Conservation (phyloP, 2,113 vertebrate species). For the Zootoca vivipara region DNA sequence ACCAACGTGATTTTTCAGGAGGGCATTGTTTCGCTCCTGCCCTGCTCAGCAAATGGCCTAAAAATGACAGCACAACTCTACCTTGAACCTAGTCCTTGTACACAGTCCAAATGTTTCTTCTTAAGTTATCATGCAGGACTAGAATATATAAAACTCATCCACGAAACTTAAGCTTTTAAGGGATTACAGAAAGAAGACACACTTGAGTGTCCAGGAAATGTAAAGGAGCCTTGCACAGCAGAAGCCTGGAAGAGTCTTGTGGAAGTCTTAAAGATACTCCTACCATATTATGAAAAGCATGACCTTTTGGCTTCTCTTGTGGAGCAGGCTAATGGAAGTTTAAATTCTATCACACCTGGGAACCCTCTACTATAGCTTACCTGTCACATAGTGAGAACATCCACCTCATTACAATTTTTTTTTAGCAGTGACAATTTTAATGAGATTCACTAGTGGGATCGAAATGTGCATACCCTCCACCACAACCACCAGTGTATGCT, state of each 20-base stretch:
- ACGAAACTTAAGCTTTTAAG: neutral
- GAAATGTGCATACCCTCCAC: neutral
- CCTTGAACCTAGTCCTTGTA: no score
- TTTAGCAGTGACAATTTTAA: neutral
- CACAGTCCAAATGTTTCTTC: neutral
- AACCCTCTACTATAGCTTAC: neutral
- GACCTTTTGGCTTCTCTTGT: neutral
- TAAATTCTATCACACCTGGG: neutral
- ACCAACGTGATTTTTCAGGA: neutral
- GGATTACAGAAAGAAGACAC: neutral
- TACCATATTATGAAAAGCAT: neutral
- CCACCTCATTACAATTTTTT: neutral
- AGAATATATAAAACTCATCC: neutral
- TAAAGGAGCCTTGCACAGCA: neutral
- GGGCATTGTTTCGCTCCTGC: no score
- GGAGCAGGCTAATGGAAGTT: conserved; percentile 3
- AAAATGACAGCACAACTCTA: neutral
- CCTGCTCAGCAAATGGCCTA: no score
- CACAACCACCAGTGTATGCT: neutral
- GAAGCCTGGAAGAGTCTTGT: neutral
- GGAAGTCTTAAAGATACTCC: neutral
- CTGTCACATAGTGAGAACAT: neutral
- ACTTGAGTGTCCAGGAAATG: neutral
- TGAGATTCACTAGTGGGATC: neutral
- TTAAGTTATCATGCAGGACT: neutral